Evolutionary conservation across 2,113 vertebrate species (phyloP).

Genomic region (Syrmaticus mikado): DNA sequence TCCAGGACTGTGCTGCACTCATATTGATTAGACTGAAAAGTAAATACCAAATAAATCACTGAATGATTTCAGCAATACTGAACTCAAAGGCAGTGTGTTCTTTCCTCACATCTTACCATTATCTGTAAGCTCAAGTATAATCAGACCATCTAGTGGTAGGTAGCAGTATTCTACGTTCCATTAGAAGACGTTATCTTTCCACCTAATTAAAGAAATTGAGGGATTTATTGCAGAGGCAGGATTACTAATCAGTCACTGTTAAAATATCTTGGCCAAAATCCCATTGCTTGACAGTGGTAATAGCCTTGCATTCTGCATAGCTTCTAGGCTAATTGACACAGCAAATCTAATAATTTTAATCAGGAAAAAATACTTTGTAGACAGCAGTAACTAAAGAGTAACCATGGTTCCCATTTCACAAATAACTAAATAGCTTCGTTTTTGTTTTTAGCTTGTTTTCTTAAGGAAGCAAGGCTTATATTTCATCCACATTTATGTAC

Average conservation of each 20-base stretch:
- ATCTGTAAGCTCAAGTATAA: not conserved
- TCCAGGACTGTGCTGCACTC: not conserved
- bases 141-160: not conserved
- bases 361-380: not conserved
- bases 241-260: slow-evolving; percentile 4
- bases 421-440: not conserved
- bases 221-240: not conserved
- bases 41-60: not conserved
- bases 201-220: slow-evolving; percentile 39
- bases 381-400: not conserved
- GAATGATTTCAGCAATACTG: not conserved
- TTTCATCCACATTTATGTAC: not conserved
- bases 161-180: not conserved
- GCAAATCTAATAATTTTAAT: not conserved
- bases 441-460: not conserved
- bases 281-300: not conserved
- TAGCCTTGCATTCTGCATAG: not conserved
- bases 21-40: not conserved
- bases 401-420: not conserved
- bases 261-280: not conserved
- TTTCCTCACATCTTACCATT: not conserved
- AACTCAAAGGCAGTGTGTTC: not conserved
- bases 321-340: slow-evolving; percentile 8
- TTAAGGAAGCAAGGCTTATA: not conserved
- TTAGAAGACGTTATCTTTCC: not conserved